Percentiles rank a stretch among this genome's conserved stretches.
phyloP scores from a whole-genome alignment of 2,113 vertebrate species.

The Cephalopterus ornatus region DNA sequence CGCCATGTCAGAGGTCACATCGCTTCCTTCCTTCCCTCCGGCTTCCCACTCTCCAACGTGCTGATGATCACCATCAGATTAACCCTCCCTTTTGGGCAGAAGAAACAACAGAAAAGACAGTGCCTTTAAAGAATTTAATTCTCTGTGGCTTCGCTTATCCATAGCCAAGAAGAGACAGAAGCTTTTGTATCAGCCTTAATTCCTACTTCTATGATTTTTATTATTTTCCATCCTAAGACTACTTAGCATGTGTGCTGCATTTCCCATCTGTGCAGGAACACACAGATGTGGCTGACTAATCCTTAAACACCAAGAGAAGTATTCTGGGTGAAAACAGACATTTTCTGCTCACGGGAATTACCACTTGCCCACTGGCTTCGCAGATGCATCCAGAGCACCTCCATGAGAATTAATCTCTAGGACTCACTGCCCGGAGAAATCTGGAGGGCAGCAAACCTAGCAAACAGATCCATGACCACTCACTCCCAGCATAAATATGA shows the following conservation, averaged over 20 bases:
- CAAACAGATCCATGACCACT: not conserved
- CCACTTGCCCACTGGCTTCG: not conserved
- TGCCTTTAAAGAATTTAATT: not conserved
- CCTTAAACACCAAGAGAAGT: conserved; percentile 17
- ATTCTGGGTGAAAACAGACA: conserved; percentile 37
- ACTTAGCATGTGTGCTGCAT: not conserved
- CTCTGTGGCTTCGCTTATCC: not conserved
- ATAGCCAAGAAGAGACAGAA: not conserved
- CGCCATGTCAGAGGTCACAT: fast-evolving
- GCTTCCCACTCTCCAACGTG: not conserved
- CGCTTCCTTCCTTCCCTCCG: not conserved
- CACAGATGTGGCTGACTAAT: conserved; percentile 1
- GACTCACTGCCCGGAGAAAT: not conserved
- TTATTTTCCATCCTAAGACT: not conserved
- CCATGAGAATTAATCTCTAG: not conserved
- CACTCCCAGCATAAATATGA: fast-evolving
- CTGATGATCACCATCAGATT: not conserved
- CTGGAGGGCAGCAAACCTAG: not conserved
- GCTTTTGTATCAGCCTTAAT: not conserved
- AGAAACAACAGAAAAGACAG: not conserved
- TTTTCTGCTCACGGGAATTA: not conserved
- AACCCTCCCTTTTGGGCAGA: not conserved
- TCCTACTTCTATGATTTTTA: not conserved
- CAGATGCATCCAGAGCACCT: not conserved
- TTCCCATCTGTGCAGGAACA: not conserved